These are phyloP conservation scores for Cordylochernes scorpioides DNA, from an alignment of 2,888 invertebrate species.

Conservation along the genomic window DNA sequence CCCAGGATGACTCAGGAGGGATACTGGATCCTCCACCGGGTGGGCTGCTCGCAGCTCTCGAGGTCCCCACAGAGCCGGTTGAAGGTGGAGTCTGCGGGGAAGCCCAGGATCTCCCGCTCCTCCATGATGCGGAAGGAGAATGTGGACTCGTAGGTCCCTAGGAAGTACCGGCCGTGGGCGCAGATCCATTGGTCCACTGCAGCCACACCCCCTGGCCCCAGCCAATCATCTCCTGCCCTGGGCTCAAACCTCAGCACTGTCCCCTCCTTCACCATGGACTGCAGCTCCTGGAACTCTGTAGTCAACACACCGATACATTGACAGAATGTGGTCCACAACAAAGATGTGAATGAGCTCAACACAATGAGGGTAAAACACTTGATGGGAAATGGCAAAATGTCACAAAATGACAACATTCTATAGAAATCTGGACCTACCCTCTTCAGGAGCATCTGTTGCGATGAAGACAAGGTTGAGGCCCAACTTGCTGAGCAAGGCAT, in stretches of 20 bases:
- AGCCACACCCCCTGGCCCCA: slow-evolving; percentile 67
- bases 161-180: slow-evolving; percentile 55
- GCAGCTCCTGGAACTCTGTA: slow-evolving; percentile 25
- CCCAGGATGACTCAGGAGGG: too few species aligned
- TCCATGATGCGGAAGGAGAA: slow-evolving; percentile 90
- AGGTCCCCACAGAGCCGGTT: slow-evolving; percentile 49
- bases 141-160: slow-evolving; percentile 81
- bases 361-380: slow-evolving; percentile 1
- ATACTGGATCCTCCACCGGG: too few species aligned
- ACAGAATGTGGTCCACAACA: neutral
- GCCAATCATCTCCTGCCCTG: slow-evolving; percentile 18
- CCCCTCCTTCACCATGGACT: slow-evolving; percentile 11
- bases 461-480: slow-evolving; percentile 40
- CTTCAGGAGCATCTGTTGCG: slow-evolving; percentile 48
- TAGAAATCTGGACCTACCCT: slow-evolving; percentile 15
- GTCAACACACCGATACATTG: slow-evolving; percentile 2
- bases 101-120: slow-evolving; percentile 80
- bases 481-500: slow-evolving; percentile 30
- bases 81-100: slow-evolving; percentile 49
- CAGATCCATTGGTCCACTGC: slow-evolving; percentile 88
- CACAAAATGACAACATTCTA: too few species aligned
- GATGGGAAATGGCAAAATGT: slow-evolving; percentile 1
- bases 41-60: slow-evolving; percentile 18
- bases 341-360: neutral
- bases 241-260: slow-evolving; percentile 23